phyloP scores from a whole-genome alignment of 2,888 invertebrate genomes.

The Lithophane socia region DNA sequence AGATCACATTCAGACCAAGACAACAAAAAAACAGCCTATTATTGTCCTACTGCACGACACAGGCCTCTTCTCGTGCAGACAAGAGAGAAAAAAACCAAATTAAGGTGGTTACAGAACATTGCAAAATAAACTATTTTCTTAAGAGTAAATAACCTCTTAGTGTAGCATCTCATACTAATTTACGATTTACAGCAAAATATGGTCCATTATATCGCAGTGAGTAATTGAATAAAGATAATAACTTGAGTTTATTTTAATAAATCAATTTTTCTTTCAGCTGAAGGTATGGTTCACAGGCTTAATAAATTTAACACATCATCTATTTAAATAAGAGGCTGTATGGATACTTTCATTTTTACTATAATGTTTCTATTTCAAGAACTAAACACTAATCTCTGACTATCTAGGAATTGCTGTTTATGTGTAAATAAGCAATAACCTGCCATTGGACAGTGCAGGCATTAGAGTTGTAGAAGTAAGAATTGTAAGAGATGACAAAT shows the following conservation, averaged over 20 bases:
- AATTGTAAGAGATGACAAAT: neutral
- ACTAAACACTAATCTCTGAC: neutral
- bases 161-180: slow-evolving; percentile 35
- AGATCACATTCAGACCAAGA: neutral
- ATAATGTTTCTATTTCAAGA: slow-evolving; percentile 9
- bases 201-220: slow-evolving; percentile 82
- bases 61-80: neutral
- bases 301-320: neutral
- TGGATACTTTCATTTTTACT: neutral
- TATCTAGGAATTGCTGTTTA: neutral
- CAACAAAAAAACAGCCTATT: neutral
- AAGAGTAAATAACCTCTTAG: neutral
- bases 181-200: slow-evolving; percentile 80
- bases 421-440: slow-evolving; percentile 16
- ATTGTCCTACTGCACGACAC: neutral
- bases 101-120: neutral
- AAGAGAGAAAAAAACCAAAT: neutral
- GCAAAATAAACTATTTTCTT: neutral
- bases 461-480: neutral
- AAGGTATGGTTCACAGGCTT: slow-evolving; percentile 27
- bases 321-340: neutral
- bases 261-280: slow-evolving; percentile 28
- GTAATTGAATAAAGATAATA: slow-evolving; percentile 65
- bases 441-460: neutral
- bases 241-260: slow-evolving; percentile 11